Conservation (phyloP, 2,797 vertebrate species). For the Enteromius viviparus region DNA sequence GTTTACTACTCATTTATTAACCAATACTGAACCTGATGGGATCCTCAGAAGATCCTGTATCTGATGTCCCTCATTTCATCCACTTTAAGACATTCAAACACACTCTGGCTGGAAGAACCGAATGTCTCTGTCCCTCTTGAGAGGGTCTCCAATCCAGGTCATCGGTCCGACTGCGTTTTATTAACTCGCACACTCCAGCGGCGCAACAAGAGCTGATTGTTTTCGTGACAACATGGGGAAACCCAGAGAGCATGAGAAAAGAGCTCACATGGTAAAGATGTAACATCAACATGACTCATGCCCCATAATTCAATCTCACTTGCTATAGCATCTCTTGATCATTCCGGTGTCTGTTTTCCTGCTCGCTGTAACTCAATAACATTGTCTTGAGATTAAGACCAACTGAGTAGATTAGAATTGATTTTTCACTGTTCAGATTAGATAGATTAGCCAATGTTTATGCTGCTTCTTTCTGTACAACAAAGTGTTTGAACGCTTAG, state of each 20-base stretch:
- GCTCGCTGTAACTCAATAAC: conserved; percentile 15
- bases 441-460: background rate
- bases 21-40: background rate
- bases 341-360: conserved; percentile 44
- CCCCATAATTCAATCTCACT: conserved; percentile 58
- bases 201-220: conserved; percentile 58
- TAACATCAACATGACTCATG: conserved; percentile 58
- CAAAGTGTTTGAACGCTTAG: background rate
- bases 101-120: background rate
- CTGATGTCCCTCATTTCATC: background rate
- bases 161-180: conserved; percentile 30
- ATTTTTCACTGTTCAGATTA: conserved; percentile 5
- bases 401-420: conserved; percentile 13
- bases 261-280: conserved; percentile 55
- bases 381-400: background rate
- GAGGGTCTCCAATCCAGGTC: conserved; percentile 33
- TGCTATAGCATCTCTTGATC: conserved; percentile 47
- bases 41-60: conserved; percentile 2
- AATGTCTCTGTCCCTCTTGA: conserved; percentile 12
- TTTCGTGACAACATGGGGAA: conserved; percentile 50
- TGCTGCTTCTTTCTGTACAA: background rate
- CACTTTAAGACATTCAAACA: background rate
- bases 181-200: conserved; percentile 37
- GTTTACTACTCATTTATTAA: conserved; percentile 37
- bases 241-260: conserved; percentile 56